Evolutionary conservation across 2,113 vertebrate genomes (phyloP).

Genomic region (Scytalopus superciliaris): DNA sequence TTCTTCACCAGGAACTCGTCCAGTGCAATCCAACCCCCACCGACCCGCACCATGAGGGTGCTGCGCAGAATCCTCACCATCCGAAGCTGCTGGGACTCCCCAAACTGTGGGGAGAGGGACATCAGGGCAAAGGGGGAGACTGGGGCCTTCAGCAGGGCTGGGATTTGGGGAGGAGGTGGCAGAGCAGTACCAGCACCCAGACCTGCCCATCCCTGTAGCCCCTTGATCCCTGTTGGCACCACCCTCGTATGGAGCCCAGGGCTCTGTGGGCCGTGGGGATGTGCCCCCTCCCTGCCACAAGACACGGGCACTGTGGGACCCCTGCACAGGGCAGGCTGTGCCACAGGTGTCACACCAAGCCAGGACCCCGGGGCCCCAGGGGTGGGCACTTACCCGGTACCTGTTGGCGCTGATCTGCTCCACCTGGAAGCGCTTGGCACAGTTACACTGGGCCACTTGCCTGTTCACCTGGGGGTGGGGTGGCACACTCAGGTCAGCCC

Average conservation of each 20-base stretch:
- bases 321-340: rapidly evolving
- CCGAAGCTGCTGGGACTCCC: constrained; percentile 83
- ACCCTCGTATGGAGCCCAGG: not conserved
- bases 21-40: constrained; percentile 88
- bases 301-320: not conserved
- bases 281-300: rapidly evolving
- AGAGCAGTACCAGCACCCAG: not conserved
- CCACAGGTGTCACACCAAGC: rapidly evolving
- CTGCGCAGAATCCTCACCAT: constrained; percentile 84
- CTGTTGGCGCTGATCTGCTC: constrained; percentile 91
- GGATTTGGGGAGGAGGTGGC: not conserved
- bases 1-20: constrained; percentile 91
- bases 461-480: constrained; percentile 85
- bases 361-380: rapidly evolving
- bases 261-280: rapidly evolving
- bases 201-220: not conserved
- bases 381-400: constrained; percentile 79
- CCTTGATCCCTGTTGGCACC: rapidly evolving
- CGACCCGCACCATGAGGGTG: constrained; percentile 85
- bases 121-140: rapidly evolving
- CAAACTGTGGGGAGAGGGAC: constrained; percentile 63
- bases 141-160: not conserved
- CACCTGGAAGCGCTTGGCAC: constrained; percentile 87
- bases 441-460: constrained; percentile 90
- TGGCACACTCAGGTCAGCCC: not conserved